A percentile compares a stretch with the other conserved stretches of the same genome.
Conservation (phyloP, 2,113 vertebrate species). For the Mugil cephalus region DNA sequence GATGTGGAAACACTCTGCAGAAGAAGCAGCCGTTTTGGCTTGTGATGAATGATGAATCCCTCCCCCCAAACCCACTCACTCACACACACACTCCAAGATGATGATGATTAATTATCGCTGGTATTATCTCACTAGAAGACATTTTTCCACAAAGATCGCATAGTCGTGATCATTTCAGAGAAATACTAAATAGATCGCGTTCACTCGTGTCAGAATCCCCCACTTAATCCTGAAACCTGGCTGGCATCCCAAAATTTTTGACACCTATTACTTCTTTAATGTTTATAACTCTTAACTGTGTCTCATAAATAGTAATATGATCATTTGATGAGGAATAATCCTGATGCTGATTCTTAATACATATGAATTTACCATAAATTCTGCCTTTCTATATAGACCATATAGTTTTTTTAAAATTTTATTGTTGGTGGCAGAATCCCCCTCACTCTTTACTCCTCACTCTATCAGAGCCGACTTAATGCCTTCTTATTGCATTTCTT, state of each 20-base stretch:
- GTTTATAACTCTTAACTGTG: not conserved
- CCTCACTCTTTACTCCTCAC: too few species aligned
- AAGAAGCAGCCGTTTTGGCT: slow-evolving; percentile 27
- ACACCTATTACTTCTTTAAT: slow-evolving; percentile 3
- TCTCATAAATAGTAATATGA: too few species aligned
- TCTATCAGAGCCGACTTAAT: too few species aligned
- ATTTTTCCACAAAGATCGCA: slow-evolving; percentile 35
- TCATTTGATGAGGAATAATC: too few species aligned
- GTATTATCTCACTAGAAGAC: slow-evolving; percentile 44
- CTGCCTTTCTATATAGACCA: too few species aligned
- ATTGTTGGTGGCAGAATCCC: too few species aligned
- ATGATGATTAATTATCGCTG: slow-evolving; percentile 60
- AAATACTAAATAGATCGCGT: slow-evolving; percentile 13
- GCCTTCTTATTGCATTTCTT: too few species aligned
- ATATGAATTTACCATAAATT: too few species aligned
- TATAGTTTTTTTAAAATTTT: too few species aligned
- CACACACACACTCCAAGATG: slow-evolving; percentile 27
- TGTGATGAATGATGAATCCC: slow-evolving; percentile 42
- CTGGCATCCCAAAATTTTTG: not conserved
- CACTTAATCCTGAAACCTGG: slow-evolving; percentile 1
- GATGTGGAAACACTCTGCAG: slow-evolving; percentile 33
- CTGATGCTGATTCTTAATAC: too few species aligned
- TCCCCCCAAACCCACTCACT: slow-evolving; percentile 9
- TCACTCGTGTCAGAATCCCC: slow-evolving; percentile 11
- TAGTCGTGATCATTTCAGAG: slow-evolving; percentile 26